A percentile compares a stretch with the other conserved stretches of the same genome.
Evolutionary conservation across 1,140 invertebrate species (phyloP).

Genomic region (Polypedilum pembai): DNA sequence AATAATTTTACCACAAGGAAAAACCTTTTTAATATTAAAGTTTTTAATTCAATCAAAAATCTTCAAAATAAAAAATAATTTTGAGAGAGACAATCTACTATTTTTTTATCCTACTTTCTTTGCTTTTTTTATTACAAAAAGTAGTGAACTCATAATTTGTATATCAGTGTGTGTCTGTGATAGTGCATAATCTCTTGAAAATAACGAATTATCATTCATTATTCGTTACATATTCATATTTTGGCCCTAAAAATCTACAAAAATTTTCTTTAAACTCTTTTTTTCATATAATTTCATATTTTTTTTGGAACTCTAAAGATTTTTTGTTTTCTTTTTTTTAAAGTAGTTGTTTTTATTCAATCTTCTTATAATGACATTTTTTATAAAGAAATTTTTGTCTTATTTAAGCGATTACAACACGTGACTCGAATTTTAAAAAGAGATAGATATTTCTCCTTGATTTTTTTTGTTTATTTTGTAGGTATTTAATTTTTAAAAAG

Average conservation of each 20-base stretch:
- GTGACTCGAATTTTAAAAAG: constrained; percentile 17
- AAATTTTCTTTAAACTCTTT: not conserved
- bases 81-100: not conserved
- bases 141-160: not conserved
- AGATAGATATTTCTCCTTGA: not conserved
- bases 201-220: not conserved
- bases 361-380: constrained; percentile 16
- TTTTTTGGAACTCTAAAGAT: constrained; percentile 10
- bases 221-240: not conserved
- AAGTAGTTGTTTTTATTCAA: not conserved
- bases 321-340: not conserved
- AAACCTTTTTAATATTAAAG: no score
- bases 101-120: not conserved
- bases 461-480: not conserved
- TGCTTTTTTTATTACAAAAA: not conserved
- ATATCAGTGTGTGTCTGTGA: no score
- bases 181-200: not conserved
- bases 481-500: not conserved
- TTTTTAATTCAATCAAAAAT: no score
- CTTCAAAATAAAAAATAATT: no score
- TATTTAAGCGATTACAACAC: constrained; percentile 17
- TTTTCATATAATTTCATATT: constrained; percentile 3
- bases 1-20: no score
- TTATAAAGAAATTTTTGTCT: not conserved
- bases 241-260: constrained; percentile 26